Base-by-base conservation (phyloP, 2,113 vertebrate species). In the Stegastes partitus region DNA sequence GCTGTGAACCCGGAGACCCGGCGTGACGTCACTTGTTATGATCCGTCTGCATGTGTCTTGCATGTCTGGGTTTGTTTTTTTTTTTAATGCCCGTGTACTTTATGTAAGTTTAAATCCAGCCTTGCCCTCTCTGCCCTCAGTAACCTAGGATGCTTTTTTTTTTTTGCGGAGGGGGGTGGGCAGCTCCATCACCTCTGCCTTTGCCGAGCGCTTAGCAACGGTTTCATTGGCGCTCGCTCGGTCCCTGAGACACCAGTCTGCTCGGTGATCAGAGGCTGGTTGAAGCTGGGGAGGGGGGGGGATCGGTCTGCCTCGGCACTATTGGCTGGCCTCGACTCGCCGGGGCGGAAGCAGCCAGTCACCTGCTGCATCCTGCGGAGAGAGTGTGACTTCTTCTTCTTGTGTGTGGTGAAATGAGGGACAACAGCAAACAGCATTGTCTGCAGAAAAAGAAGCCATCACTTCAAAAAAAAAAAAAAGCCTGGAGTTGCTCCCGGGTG, bases 221-320 rank as follows among this genome's bases (percentile, higher is more conserved):
- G 75, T 86, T 85, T 84, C 81, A 91, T 93, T 93, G 91, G 94
- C 59, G 72, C 79, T 70, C 5, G 15, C 64, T 2, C 9, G 56
- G 83, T 90, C 81, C 90, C 83, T 69, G 65, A 87, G 86, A 91
- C 90, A 72, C 81, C 92, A 94, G 87, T 94, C 93, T 95, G 93
- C 94, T 93, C 83, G 2, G 94, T 93, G 94, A 95, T 94, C 91
- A 91, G 87, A 86, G 81, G 74, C 82, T 76, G 7, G n/a, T n/a
- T n/a, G n/a, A n/a, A n/a, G n/a, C n/a, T n/a, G n/a, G n/a, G n/a
- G n/a, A n/a, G n/a, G n/a, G n/a, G 49, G 83, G 89, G 78, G 90
- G 86, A n/a, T n/a, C n/a, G 67, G 82, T 79, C 89, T 87, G 83
- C 83, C 21, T 79, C 28, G 47, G 6, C 77, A 72, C 86, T 82